A percentile compares a stretch with the other conserved stretches of the same genome.
phyloP scores from a whole-genome alignment of 2,888 invertebrate species.

The Zhengitettix transpicula region DNA sequence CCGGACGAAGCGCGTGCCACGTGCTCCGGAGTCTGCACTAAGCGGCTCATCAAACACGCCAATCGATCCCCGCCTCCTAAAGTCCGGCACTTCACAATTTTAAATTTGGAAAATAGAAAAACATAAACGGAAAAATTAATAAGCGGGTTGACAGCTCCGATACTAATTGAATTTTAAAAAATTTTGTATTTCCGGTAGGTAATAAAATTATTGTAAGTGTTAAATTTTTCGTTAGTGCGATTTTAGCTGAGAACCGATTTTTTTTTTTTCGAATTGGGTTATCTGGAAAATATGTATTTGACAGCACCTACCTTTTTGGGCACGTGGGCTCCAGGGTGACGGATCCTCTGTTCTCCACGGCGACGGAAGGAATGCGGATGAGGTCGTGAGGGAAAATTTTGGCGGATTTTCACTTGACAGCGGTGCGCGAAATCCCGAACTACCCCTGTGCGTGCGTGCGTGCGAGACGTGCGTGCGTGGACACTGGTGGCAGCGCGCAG shows the following conservation, averaged over 20 bases:
- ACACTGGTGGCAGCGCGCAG: background rate
- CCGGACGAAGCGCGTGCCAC: too few species aligned
- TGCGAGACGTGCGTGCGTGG: background rate
- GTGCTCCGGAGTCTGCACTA: too few species aligned
- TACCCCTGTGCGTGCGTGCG: background rate
- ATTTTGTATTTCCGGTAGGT: background rate
- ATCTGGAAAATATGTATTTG: background rate
- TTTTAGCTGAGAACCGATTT: background rate
- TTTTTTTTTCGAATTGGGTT: too few species aligned
- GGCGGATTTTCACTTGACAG: slow-evolving; percentile 11
- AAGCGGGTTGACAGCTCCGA: background rate
- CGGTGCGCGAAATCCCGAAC: background rate
- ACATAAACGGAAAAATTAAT: background rate
- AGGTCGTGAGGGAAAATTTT: slow-evolving; percentile 22
- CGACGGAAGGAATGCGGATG: slow-evolving; percentile 18
- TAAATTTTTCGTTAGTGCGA: background rate
- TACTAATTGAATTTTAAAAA: background rate
- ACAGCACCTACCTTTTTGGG: slow-evolving; percentile 23
- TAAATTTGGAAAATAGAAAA: too few species aligned
- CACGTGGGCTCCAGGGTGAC: slow-evolving; percentile 27
- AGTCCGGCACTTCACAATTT: too few species aligned
- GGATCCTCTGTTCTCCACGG: slow-evolving; percentile 22
- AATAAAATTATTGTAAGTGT: background rate
- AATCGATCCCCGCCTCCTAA: too few species aligned
- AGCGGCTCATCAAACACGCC: too few species aligned